Base-by-base conservation (phyloP, 2,888 invertebrate species). In the Liodrosophila aerea region DNA sequence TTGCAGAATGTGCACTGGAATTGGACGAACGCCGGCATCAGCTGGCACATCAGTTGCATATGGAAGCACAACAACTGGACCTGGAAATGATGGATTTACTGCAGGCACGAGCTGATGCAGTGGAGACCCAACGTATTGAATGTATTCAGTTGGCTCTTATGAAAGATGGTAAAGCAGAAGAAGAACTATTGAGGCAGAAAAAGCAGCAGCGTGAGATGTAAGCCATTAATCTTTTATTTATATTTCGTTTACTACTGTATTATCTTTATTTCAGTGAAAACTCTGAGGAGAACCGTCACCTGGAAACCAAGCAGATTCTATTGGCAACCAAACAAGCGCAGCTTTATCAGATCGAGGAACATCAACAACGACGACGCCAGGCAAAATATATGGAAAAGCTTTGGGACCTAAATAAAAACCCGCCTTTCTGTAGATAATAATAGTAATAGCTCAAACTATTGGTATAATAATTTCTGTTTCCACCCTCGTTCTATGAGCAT, bases 321-420 rank as follows among this genome's bases (percentile, higher is more conserved):
- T n/a, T 74, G 41, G 69, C 65, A 1, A 66, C 69, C 9, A 81
- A 86, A 2, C 62, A 54, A 16, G 69, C 75, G 1, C 81, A 81
- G 3, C 64, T 86, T 4, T 52, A 75, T 43, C 81, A 81, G 50
- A 86, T 81, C 11, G 72, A 74, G 31, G 75, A 86, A 36, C 61
- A 64, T 7, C 64, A 62, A 41, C 52, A 49, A 0, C 9, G 56
- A 4, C 58, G 51, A 0, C 71, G 52, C 0, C 47, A 47, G 0
- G 76, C 73, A 5, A 64, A 61, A 4, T 57, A 67, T 16, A 34
- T 73, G 5, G 64, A 83, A 7, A 15, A 61, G n/a, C 45, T 62
- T 3, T 72, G 75, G 78, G 68, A 77, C 11, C 45, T 44, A 1
- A 12, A n/a, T 2, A 18, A 33, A 2, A 27, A 27, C 9, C 27